Evolutionary conservation across 2,888 invertebrate genomes (phyloP), one percentile per base, ranked within the genome.

Genomic region (Lasius platythorax): DNA sequence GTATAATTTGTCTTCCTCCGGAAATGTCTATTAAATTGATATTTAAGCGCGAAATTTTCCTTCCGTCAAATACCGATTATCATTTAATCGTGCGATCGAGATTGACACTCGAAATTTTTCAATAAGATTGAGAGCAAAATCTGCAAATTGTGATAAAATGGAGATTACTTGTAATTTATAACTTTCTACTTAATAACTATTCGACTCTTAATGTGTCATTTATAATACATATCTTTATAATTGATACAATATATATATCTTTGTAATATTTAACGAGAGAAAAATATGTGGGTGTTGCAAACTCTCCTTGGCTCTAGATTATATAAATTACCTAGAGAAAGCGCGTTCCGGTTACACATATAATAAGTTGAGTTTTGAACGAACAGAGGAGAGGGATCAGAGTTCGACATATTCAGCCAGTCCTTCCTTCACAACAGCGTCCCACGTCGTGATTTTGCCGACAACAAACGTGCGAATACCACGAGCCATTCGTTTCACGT

Each of bases 391-490:
- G 23, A 23, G 30, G 63, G 18, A 15, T 64, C n/a, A 64, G 11
- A 66, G 46, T 66, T 37, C 64, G 9, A 63, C 9, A 61, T 92
- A 94, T 92, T 95, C 96, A 88, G 95, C 96, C 73, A 95, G 95
- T 40, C 96, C 97, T 90, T 96, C 95, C 0, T 97, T 96, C 79
- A 98, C 89, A 0, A 97, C 89, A 0, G 97, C 97, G 0, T 96
- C 96, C 15, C 97, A 93, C 66, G 97, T 23, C 23, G 23, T 23
- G 23, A 0, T 98, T 89, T 98, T 97, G 30, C 98, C 91, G 3
- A 98, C 93, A 93, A 97, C 93, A 93, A 97, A 98, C 0, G 96
- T 95, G 85, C 98, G 96, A 43, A 97, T 95, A 3, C 98, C 98
- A 94, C 96, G 95, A 0, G 97, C 94, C 89, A 97, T 97, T 83